These are phyloP conservation scores for Drosophila dunni DNA, from an alignment of 1,140 invertebrate genomes.

Conservation along the genomic window DNA sequence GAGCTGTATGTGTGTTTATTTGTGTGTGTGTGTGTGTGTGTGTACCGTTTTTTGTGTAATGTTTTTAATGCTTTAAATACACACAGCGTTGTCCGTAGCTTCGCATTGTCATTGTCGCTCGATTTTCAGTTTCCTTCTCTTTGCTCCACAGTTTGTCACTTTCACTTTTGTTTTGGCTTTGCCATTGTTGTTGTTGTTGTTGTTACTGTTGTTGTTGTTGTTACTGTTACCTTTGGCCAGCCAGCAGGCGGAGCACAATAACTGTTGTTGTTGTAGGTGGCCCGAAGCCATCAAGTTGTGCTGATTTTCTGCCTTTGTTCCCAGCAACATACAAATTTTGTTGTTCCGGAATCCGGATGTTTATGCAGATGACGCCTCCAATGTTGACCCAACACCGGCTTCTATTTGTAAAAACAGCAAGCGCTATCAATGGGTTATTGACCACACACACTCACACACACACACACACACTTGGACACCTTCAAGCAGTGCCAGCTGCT, in stretches of 20 bases:
- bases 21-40: not conserved
- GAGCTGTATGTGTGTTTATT: slow-evolving; percentile 22
- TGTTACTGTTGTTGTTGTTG: slow-evolving; percentile 16
- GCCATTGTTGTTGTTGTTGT: slow-evolving; percentile 17
- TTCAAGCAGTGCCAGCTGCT: slow-evolving; percentile 8
- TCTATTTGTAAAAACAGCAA: slow-evolving; percentile 24
- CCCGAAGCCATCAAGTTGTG: slow-evolving; percentile 30
- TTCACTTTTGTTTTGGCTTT: slow-evolving; percentile 60
- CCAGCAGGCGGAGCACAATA: slow-evolving; percentile 17
- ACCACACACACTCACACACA: slow-evolving; percentile 6
- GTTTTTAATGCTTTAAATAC: slow-evolving; percentile 73
- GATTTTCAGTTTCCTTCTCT: slow-evolving; percentile 62
- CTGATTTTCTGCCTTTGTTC: slow-evolving; percentile 58
- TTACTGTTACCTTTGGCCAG: slow-evolving; percentile 45
- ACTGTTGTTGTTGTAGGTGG: slow-evolving; percentile 53
- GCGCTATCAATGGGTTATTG: slow-evolving; percentile 21
- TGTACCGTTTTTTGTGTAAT: slow-evolving; percentile 39
- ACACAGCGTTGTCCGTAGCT: slow-evolving; percentile 49
- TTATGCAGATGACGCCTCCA: slow-evolving; percentile 34
- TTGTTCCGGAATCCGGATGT: slow-evolving; percentile 51
- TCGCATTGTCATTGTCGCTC: slow-evolving; percentile 73
- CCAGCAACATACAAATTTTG: slow-evolving; percentile 52
- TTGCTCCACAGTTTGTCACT: slow-evolving; percentile 61
- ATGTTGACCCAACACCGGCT: slow-evolving; percentile 33
- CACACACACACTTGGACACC: not conserved